Evolutionary conservation across 2,113 vertebrate genomes (phyloP).

Genomic region (Pogona vitticeps): DNA sequence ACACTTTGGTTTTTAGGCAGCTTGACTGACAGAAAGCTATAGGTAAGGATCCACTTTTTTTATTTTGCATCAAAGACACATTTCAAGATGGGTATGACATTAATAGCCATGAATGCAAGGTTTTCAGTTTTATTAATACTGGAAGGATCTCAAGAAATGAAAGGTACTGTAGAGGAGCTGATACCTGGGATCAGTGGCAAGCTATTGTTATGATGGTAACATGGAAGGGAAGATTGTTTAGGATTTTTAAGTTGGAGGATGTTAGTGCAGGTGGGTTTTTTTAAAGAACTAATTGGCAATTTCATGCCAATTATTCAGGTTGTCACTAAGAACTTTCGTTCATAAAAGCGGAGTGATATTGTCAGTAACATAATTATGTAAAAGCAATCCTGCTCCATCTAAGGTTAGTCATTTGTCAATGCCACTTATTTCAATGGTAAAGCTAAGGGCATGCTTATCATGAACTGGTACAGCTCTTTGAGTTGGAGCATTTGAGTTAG

Average conservation of each 20-base stretch:
- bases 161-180: neutral
- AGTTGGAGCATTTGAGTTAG: too few species aligned
- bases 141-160: neutral
- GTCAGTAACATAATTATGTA: neutral
- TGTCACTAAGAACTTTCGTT: neutral
- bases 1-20: too few species aligned
- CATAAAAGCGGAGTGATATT: neutral
- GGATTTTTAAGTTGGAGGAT: neutral
- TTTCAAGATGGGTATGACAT: neutral
- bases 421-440: neutral
- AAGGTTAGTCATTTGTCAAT: neutral
- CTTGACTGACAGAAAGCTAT: neutral
- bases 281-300: neutral
- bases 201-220: neutral
- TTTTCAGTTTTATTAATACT: neutral
- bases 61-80: neutral
- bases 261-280: too few species aligned
- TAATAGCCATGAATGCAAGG: neutral
- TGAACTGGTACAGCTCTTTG: too few species aligned
- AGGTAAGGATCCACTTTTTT: neutral
- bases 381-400: neutral
- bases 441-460: neutral
- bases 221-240: neutral
- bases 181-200: neutral
- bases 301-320: neutral